Evolutionary conservation across 2,888 invertebrate genomes (phyloP).

Genomic region (Ellobium chinense): DNA sequence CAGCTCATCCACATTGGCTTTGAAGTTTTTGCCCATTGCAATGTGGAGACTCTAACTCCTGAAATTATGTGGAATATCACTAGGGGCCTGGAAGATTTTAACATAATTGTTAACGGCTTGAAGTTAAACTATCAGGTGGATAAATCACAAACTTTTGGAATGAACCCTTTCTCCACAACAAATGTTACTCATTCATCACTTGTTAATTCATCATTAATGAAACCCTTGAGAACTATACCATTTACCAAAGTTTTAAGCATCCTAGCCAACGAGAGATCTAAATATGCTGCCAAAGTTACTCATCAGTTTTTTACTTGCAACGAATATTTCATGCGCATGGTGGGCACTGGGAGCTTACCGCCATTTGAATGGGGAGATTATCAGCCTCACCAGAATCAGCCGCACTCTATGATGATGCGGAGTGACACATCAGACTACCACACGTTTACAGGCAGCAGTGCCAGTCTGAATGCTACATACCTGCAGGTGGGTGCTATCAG

Average conservation of each 20-base stretch:
- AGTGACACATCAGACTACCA: conserved; percentile 33
- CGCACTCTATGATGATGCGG: conserved; percentile 44
- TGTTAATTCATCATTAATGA: conserved; percentile 16
- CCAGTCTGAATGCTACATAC: conserved; percentile 70
- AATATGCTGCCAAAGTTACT: conserved; percentile 74
- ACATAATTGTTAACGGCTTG: conserved; percentile 64
- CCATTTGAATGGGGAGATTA: conserved; percentile 66
- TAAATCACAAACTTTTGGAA: conserved; percentile 32
- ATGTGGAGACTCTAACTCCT: conserved; percentile 69
- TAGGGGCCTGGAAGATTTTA: conserved; percentile 77
- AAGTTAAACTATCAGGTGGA: conserved; percentile 30
- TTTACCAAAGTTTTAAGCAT: conserved; percentile 71
- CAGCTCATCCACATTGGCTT: conserved; percentile 75
- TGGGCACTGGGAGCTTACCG: conserved; percentile 60
- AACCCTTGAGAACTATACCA: conserved; percentile 64
- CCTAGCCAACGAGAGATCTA: conserved; percentile 74
- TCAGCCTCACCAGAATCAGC: conserved; percentile 40
- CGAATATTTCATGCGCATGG: conserved; percentile 68
- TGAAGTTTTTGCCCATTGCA: conserved; percentile 76
- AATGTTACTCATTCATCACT: conserved; percentile 14
- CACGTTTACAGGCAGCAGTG: conserved; percentile 61
- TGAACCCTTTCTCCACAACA: neutral
- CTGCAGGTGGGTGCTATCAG: conserved; percentile 66
- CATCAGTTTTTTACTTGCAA: conserved; percentile 74
- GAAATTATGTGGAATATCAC: conserved; percentile 77